Base-by-base conservation (phyloP, 2,888 invertebrate species). In the Athalia circularis region DNA sequence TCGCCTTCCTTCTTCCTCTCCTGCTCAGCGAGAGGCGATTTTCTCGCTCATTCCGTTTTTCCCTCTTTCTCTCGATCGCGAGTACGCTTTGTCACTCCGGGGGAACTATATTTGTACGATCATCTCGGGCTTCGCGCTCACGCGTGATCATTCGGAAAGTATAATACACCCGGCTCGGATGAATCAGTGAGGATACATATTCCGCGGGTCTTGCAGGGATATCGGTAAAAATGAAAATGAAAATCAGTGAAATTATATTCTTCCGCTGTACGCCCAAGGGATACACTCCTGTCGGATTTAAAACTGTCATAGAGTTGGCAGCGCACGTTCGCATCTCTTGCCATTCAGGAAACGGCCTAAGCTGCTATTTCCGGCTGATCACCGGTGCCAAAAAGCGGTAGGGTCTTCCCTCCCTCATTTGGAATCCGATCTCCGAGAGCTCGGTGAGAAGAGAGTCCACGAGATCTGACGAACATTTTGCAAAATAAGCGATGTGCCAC, bases 361-460 rank as follows among this genome's bases (percentile, higher is more conserved):
- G 75, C 75, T 75, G 75, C 75, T 75, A 75, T 75, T 75, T 75
- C 75, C 75, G 75, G 75, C 61, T 75, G 75, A 75, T 75, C 75
- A 45, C 75, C 75, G 75, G 75, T 75, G 75, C 75, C 75, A 75
- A 75, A 64, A 75, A 64, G 75, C 75, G 62, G 62, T 75, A 75
- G 62, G 75, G 75, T 75, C 75, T 62, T 29, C 29, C 62, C 13
- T 62, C n/a, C 59, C 72, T 59, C n/a, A 59, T 59, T 75, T 75
- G 75, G 62, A 64, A 75, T 62, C 75, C 62, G 75, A 75, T 62
- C 75, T 62, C 62, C 75, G 75, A 75, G 75, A 62, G 64, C 54
- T 15, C 6, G 6, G 2, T n/a, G 13, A 62, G 11, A 9, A 54
- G 54, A 72, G 57, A 72, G 59, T 47, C 54, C 47, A 45, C 13